Evolutionary conservation across 2,888 invertebrate species (phyloP).

Genomic region (Teleiodes luculella): DNA sequence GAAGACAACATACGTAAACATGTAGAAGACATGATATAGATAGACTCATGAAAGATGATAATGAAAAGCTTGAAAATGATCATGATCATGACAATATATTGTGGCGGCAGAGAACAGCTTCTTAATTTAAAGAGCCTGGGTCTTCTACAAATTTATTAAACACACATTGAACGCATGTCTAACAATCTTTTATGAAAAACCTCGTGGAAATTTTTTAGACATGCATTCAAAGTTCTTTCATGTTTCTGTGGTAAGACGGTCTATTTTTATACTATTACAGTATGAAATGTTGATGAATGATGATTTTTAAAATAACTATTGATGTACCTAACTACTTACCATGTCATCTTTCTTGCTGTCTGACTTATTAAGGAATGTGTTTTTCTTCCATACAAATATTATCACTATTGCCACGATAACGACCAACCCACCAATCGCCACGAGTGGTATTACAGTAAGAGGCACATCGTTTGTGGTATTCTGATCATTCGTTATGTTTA

Average conservation of each 20-base stretch:
- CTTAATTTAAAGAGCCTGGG: too few species aligned
- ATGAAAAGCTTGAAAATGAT: background rate
- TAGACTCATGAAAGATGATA: background rate
- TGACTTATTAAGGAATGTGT: conserved; percentile 81
- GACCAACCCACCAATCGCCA: conserved; percentile 84
- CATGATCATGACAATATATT: background rate
- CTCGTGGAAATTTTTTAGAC: too few species aligned
- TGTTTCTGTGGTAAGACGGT: too few species aligned
- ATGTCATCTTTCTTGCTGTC: conserved; percentile 86
- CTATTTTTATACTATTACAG: too few species aligned
- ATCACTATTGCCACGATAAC: conserved; percentile 82
- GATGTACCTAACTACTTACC: conserved; percentile 75
- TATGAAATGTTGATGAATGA: too few species aligned
- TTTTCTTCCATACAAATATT: conserved; percentile 84
- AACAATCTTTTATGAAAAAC: too few species aligned
- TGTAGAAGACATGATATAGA: background rate
- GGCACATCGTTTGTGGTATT: conserved; percentile 73
- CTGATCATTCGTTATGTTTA: conserved; percentile 46
- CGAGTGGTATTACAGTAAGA: conserved; percentile 83
- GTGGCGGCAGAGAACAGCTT: background rate
- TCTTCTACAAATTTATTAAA: too few species aligned
- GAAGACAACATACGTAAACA: conserved; percentile 43
- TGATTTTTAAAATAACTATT: too few species aligned
- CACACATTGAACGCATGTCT: too few species aligned
- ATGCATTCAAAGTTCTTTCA: too few species aligned